phyloP scores from a whole-genome alignment of 2,888 invertebrate genomes.

The Orchesella flavescens region DNA sequence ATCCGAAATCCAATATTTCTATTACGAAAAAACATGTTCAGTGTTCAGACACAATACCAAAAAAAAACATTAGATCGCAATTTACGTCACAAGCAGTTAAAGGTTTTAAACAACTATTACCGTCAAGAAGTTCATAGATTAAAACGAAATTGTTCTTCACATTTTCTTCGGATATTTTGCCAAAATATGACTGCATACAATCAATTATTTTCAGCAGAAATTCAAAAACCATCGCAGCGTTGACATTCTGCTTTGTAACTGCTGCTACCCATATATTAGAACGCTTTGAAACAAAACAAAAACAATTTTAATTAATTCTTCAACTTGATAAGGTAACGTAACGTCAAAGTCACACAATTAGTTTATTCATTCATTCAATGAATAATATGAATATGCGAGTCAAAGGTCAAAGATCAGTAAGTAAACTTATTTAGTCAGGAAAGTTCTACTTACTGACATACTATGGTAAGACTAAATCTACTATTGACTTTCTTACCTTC shows the following conservation, averaged over 20 bases:
- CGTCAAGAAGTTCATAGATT: conserved; percentile 98
- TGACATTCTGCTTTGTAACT: conserved; percentile 99
- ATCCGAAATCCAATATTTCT: conserved; percentile 99
- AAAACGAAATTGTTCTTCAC: conserved; percentile 99
- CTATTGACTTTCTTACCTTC: conserved; percentile 79
- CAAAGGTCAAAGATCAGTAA: too few relatives aligned
- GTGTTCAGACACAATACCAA: conserved; percentile 7
- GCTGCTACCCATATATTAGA: conserved; percentile 99
- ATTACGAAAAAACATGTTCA: conserved; percentile 44
- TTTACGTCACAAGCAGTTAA: conserved; percentile 3
- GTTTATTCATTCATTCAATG: too few relatives aligned
- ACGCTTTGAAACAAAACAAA: conserved; percentile 77
- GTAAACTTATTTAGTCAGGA: too few relatives aligned
- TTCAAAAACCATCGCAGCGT: conserved; percentile 99
- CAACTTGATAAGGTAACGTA: too few relatives aligned
- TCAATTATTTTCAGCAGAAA: conserved; percentile 97
- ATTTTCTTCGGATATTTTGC: conserved; percentile 99
- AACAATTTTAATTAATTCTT: conserved; percentile 38
- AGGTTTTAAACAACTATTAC: too few relatives aligned
- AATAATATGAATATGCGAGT: too few relatives aligned
- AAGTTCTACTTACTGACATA: too few relatives aligned
- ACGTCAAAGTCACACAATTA: neutral
- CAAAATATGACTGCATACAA: conserved; percentile 99
- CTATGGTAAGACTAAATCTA: neutral
- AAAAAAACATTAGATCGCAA: neutral